Percentiles rank a stretch among this genome's conserved stretches.
phyloP scores from a whole-genome alignment of 2,113 vertebrate genomes.

The Halichoerus grypus region DNA sequence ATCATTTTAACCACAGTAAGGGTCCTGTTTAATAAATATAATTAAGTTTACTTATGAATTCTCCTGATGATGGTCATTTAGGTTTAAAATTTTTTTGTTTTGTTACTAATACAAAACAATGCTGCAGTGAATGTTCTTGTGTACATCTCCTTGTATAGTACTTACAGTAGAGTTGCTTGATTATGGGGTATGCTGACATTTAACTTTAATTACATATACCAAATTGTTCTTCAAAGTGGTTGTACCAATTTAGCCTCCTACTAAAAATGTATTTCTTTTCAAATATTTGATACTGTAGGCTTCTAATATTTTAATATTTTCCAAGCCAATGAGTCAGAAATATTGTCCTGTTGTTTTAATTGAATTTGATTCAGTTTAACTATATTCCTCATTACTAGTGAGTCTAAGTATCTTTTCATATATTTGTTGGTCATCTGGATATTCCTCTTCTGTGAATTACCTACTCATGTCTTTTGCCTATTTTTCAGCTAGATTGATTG shows the following conservation, averaged over 20 bases:
- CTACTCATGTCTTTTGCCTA: background rate
- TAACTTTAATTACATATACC: background rate
- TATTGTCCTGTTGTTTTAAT: background rate
- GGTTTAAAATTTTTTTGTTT: background rate
- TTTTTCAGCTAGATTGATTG: background rate
- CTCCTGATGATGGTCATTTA: background rate
- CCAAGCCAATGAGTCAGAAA: background rate
- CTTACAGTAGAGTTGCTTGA: background rate
- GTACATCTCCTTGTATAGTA: background rate
- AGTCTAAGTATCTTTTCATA: background rate
- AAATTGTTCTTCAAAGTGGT: background rate
- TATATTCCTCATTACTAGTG: background rate
- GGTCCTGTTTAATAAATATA: background rate
- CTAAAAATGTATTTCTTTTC: background rate
- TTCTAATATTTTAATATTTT: conserved; percentile 6
- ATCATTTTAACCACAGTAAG: background rate
- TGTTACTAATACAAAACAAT: background rate
- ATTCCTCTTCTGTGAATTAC: background rate
- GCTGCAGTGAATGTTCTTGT: background rate
- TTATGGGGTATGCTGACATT: background rate
- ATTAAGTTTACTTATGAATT: background rate
- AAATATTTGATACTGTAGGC: background rate
- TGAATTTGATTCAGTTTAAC: background rate
- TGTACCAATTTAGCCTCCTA: background rate
- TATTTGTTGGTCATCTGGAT: background rate